Evolutionary conservation across 2,797 vertebrate genomes (phyloP), one percentile per base, ranked within the genome.

Genomic region (Champsocephalus esox): DNA sequence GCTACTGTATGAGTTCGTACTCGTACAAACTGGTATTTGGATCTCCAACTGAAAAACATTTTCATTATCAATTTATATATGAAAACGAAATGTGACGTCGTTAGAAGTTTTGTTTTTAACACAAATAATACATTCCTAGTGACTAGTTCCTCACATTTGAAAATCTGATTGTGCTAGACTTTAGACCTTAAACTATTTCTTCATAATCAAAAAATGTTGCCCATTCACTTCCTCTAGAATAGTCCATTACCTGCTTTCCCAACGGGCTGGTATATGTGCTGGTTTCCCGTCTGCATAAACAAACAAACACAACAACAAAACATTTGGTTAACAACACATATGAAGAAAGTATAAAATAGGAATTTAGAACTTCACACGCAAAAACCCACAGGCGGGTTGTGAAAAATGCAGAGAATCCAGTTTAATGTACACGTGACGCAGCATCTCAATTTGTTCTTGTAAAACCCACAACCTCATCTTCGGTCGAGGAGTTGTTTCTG

Each of bases 221-320:
- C 4, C 4, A 44, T 58, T 5, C 14, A 19, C 32, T 51, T 2
- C 24, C 17, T 57, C 2, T 17, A 10, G 46, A 38, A n/a, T 45
- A 24, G 45, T 51, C 1, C 50, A 92, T 96, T 95, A 99, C 98
- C 98, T 96, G 96, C 86, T 92, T 99, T 99, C 62, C 97, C 98
- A 85, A 99, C 96, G 28, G 98, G 98, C 87, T 99, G 98, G 90
- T 99, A 99, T 77, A 99, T 97, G 93, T 99, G 97, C 86, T 99
- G 98, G 95, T 96, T 99, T 91, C 96, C 96, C 84, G 96, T 95
- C 98, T 99, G 89, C 0, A 88, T 77, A 92, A 87, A 92, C 65
- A 90, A 82, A 92, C 71, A 88, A 80, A 83, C 68, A 89, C 58
- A 90, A 65, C 14, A 90, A 80, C 50, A 90, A 88, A 84, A 87